Evolutionary conservation across 2,113 vertebrate species (phyloP).

Genomic region (Casuarius casuarius): DNA sequence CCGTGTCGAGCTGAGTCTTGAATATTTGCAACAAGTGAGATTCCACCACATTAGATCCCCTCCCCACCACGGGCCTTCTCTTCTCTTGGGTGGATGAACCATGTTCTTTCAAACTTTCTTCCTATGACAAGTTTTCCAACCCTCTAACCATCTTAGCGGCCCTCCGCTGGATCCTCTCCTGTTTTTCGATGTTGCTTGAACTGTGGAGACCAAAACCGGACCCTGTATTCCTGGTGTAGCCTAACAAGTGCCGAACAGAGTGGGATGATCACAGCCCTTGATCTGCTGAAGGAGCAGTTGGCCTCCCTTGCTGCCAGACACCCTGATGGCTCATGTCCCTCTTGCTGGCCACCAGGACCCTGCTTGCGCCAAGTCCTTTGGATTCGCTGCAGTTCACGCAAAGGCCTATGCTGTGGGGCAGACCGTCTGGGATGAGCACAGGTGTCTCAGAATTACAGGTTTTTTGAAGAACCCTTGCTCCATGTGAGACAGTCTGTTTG

Average conservation of each 20-base stretch:
- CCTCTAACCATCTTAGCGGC: no score
- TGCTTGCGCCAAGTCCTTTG: not conserved
- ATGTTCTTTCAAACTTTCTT: not conserved
- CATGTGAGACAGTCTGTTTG: no score
- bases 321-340: not conserved
- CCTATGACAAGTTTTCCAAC: not conserved
- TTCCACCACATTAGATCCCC: not conserved
- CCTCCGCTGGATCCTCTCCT: not conserved
- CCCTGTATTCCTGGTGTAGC: no score
- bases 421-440: not conserved
- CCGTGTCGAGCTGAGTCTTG: not conserved
- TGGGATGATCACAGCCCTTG: not conserved
- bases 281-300: not conserved
- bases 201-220: no score
- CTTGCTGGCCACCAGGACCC: not conserved
- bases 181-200: not conserved
- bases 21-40: not conserved
- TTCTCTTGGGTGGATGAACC: not conserved
- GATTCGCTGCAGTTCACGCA: not conserved
- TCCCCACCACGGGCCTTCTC: not conserved
- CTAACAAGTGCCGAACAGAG: no score
- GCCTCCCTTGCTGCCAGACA: not conserved
- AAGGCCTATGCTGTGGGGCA: fast-evolving
- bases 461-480: no score
- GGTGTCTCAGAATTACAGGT: no score